These are phyloP conservation scores for Xiphydria camelus DNA, from an alignment of 2,888 invertebrate species.

Conservation along the genomic window DNA sequence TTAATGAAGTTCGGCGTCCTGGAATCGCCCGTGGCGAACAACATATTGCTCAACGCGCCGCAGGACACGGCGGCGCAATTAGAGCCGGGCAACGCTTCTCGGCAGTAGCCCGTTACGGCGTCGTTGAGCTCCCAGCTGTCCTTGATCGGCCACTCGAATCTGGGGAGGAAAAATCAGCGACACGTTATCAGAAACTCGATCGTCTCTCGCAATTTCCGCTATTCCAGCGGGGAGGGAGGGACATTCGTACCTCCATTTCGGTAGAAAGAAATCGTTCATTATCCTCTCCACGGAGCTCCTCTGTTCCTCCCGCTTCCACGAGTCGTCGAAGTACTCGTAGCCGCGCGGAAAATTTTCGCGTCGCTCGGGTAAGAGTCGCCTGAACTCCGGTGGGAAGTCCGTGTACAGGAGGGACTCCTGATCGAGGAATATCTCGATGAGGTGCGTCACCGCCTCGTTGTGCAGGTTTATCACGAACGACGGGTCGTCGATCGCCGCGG, in stretches of 20 bases:
- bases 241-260: conserved; percentile 54
- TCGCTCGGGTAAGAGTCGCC: conserved; percentile 59
- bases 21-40: conserved; percentile 25
- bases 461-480: conserved; percentile 66
- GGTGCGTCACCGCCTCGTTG: conserved; percentile 68
- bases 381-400: conserved; percentile 69
- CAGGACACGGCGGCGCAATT: conserved; percentile 28
- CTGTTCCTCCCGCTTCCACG: conserved; percentile 63
- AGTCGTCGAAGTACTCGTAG: conserved; percentile 69
- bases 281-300: conserved; percentile 60
- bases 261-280: conserved; percentile 64
- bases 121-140: conserved; percentile 36
- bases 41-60: conserved; percentile 40
- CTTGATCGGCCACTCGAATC: conserved; percentile 46
- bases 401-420: conserved; percentile 64
- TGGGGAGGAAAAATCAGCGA: too few species aligned
- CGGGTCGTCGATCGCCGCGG: conserved; percentile 61
- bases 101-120: conserved; percentile 38
- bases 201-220: too few species aligned
- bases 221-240: too few species aligned
- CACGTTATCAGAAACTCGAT: too few species aligned
- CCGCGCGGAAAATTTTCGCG: conserved; percentile 64
- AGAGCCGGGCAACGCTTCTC: conserved; percentile 30
- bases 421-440: conserved; percentile 66
- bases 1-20: conserved; percentile 38